Evolutionary conservation across 30 jellyfish, hydroid and myxozoan species (phyloP), one percentile per base, ranked within the genome.

Genomic region (Clytia hemisphaerica): DNA sequence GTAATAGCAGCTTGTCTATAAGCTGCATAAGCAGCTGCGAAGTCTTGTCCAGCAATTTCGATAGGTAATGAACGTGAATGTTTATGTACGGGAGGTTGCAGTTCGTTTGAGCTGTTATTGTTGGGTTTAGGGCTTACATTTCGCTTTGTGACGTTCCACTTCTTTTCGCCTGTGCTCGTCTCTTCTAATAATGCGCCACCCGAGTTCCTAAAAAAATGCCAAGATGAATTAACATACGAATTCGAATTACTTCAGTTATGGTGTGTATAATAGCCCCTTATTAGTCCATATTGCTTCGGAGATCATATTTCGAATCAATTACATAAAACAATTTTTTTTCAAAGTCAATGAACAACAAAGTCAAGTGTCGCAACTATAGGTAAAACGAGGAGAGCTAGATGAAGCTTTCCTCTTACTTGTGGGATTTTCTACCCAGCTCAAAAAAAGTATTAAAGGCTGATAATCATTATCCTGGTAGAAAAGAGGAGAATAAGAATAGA

Each of bases 21-120:
- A 19, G 27, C 21, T 29, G 31, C 6, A 2, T 48, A 19, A 45
- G 40, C 45, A 25, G 25, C 44, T 16, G 10, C 71, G 16, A 65
- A 65, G 14, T 65, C 67, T 24, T 44, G 63, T 31, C 76, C 93
- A 15, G 38, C 73, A 6, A 59, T 46, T 58, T 84, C 95, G 18
- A 49, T 9, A 3, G 95, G 95, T 24, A 86, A 55, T 29, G 96
- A 86, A 27, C 82, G 72, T 9, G 96, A 58, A 55, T 78, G 86
- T n/a, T 37, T 40, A 59, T 86, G 96, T 2, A 31, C 30, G 6
- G 79, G 79, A 2, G 42, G 6, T 14, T 0, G 66, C 12, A n/a
- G n/a, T n/a, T n/a, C n/a, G n/a, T n/a, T n/a, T n/a, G n/a, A n/a
- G n/a, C n/a, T n/a, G n/a, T n/a, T n/a, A n/a, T n/a, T n/a, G n/a